Conservation (phyloP, 2,113 vertebrate species). For the Muscicapa adusta region DNA sequence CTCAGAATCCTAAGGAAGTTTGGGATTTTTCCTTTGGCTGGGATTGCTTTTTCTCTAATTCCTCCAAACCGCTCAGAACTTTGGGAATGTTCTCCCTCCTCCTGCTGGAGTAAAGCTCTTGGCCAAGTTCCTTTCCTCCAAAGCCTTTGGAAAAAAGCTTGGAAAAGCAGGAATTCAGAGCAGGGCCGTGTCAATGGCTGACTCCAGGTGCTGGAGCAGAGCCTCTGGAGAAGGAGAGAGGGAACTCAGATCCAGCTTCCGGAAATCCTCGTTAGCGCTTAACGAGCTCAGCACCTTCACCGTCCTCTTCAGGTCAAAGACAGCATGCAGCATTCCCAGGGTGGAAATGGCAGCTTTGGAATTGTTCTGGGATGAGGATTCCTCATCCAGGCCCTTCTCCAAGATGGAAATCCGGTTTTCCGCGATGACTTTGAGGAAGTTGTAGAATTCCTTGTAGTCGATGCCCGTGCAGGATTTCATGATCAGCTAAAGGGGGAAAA, state of each 20-base stretch:
- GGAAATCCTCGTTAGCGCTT: slow-evolving; percentile 86
- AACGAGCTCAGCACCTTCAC: slow-evolving; percentile 81
- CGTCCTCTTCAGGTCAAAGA: slow-evolving; percentile 86
- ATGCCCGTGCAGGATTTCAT: slow-evolving; percentile 95
- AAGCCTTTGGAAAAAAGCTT: neutral
- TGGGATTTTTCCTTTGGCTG: neutral
- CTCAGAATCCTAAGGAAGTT: neutral
- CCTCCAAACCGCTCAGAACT: neutral
- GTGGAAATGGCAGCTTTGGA: slow-evolving; percentile 50
- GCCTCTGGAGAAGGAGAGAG: slow-evolving; percentile 72
- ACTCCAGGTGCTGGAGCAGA: slow-evolving; percentile 75
- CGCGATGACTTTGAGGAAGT: slow-evolving; percentile 86
- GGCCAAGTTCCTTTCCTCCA: neutral
- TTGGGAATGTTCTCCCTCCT: neutral
- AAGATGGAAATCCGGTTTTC: slow-evolving; percentile 83
- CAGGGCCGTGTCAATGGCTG: slow-evolving; percentile 59
- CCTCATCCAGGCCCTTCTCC: slow-evolving; percentile 42
- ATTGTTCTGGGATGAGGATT: slow-evolving; percentile 43
- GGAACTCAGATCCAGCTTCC: slow-evolving; percentile 69
- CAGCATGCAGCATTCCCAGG: slow-evolving; percentile 82
- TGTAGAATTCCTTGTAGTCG: slow-evolving; percentile 88
- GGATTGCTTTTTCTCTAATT: neutral
- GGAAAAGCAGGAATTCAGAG: neutral
- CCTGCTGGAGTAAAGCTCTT: neutral
- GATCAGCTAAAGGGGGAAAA: slow-evolving; percentile 75